Evolutionary conservation across 2,113 vertebrate species (phyloP).

Genomic region (Anolis carolinensis): DNA sequence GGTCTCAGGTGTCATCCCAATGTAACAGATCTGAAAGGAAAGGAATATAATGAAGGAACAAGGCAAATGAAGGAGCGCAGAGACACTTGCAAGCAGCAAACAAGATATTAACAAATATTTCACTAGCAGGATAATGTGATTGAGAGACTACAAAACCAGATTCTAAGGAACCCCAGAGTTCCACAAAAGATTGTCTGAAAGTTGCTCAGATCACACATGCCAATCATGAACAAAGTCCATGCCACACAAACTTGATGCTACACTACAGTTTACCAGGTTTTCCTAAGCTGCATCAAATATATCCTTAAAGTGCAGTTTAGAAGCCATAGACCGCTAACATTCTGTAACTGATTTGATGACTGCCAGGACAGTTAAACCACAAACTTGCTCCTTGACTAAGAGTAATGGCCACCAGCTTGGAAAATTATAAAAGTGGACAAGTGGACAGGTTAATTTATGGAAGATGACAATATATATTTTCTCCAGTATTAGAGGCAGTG

Average conservation of each 20-base stretch:
- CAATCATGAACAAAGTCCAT: not conserved
- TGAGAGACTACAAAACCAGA: too few species aligned
- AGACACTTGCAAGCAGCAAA: not conserved
- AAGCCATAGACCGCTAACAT: not conserved
- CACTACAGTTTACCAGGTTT: not conserved
- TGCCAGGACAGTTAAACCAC: too few species aligned
- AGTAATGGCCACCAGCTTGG: too few species aligned
- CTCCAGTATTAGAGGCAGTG: too few species aligned
- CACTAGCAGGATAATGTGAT: too few species aligned
- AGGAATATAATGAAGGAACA: not conserved
- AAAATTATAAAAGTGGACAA: too few species aligned
- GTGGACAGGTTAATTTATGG: too few species aligned
- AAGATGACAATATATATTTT: too few species aligned
- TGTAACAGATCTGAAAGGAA: conserved; percentile 79
- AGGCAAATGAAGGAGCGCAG: not conserved
- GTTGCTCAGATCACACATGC: not conserved
- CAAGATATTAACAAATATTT: too few species aligned
- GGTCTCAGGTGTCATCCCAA: conserved; percentile 83
- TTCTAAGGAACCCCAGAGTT: not conserved
- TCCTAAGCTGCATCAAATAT: not conserved
- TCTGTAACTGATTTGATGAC: not conserved
- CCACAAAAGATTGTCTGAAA: not conserved
- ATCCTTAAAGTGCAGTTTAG: not conserved
- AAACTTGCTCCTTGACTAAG: too few species aligned
- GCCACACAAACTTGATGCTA: not conserved